phyloP scores from a whole-genome alignment of 2,797 vertebrate species.

The Poeciliopsis paucimaculata region DNA sequence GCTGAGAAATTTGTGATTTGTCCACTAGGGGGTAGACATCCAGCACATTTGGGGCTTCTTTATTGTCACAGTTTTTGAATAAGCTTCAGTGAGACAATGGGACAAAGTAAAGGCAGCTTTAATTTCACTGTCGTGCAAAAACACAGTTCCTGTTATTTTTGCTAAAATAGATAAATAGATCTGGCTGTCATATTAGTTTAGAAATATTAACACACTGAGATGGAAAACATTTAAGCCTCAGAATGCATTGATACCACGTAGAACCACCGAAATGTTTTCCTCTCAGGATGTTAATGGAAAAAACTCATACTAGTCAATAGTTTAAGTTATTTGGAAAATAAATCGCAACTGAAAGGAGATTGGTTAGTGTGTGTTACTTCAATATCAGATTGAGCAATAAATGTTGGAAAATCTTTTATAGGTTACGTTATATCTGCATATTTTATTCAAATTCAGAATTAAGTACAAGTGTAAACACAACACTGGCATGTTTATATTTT shows the following conservation, averaged over 20 bases:
- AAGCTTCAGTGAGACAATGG: slow-evolving; percentile 33
- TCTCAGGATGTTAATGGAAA: slow-evolving; percentile 17
- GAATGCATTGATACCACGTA: slow-evolving; percentile 40
- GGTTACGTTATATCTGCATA: too few species aligned
- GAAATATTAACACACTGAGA: slow-evolving; percentile 23
- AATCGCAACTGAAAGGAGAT: slow-evolving; percentile 21
- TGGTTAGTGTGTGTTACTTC: slow-evolving; percentile 28
- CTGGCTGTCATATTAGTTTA: slow-evolving; percentile 1
- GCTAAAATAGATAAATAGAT: slow-evolving; percentile 8
- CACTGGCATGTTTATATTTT: too few species aligned
- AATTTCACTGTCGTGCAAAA: slow-evolving; percentile 19
- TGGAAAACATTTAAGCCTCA: slow-evolving; percentile 41
- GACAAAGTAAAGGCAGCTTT: slow-evolving; percentile 40
- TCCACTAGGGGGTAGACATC: slow-evolving; percentile 83
- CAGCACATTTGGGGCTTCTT: slow-evolving; percentile 54
- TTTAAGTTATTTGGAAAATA: slow-evolving; percentile 22
- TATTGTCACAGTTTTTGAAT: slow-evolving; percentile 33
- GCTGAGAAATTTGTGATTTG: slow-evolving; percentile 49
- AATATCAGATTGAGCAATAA: slow-evolving; percentile 1
- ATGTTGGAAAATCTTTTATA: not conserved
- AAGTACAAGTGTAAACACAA: too few species aligned
- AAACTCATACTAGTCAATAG: slow-evolving; percentile 2
- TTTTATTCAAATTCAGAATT: too few species aligned
- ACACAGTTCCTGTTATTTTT: not conserved
- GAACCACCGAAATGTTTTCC: slow-evolving; percentile 53